A percentile compares a stretch with the other conserved stretches of the same genome.
phyloP scores from a whole-genome alignment of 2,113 vertebrate genomes.

The Cyphomyrus discorhynchus region DNA sequence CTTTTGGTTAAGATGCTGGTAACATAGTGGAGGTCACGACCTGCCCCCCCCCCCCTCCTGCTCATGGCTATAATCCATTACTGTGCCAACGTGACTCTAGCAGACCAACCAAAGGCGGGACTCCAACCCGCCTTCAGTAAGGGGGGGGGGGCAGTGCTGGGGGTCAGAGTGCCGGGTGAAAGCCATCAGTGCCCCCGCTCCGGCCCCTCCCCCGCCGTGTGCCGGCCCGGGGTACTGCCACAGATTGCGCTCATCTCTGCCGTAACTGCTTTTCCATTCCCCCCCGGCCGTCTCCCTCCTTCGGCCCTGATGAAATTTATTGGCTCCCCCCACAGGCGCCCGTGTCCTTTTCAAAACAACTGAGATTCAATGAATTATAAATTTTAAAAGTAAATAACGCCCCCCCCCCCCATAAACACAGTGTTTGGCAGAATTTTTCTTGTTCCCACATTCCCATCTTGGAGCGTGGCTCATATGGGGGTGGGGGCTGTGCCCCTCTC shows the following conservation, averaged over 20 bases:
- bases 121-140: neutral
- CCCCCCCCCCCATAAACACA: neutral
- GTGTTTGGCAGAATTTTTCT: neutral
- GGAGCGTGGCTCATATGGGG: neutral
- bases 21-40: too few relatives aligned
- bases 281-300: neutral
- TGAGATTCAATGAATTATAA: slow-evolving; percentile 13
- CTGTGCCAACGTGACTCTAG: too few relatives aligned
- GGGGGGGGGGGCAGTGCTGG: neutral
- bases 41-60: too few relatives aligned
- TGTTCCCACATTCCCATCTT: neutral
- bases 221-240: neutral
- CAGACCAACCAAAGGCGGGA: neutral
- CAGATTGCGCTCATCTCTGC: slow-evolving; percentile 21
- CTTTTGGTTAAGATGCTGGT: neutral
- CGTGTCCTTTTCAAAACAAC: neutral
- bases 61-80: too few relatives aligned
- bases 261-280: neutral
- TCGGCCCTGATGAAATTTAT: neutral
- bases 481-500: neutral
- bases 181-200: slow-evolving; percentile 13
- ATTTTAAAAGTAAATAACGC: slow-evolving; percentile 13
- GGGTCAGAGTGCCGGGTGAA: neutral
- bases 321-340: neutral
- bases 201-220: neutral